These are phyloP conservation scores for Myotis myotis DNA, from an alignment of 2,797 vertebrate species.

Conservation along the genomic window DNA sequence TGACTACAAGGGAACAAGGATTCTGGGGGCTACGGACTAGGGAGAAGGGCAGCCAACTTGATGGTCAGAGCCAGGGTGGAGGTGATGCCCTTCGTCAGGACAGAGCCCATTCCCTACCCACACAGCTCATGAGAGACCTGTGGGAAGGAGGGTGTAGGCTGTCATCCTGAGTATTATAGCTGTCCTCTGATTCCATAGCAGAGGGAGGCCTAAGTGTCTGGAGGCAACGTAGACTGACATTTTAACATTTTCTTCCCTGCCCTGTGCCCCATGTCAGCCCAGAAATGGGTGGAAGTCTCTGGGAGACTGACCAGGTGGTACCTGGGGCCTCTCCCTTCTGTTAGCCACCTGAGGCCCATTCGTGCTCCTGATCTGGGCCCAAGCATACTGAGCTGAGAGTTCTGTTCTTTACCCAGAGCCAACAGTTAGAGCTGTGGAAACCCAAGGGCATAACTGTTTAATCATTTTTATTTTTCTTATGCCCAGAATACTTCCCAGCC, in stretches of 20 bases:
- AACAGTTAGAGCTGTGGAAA: constrained; percentile 9
- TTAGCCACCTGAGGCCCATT: background rate
- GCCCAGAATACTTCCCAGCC: background rate
- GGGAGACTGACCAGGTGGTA: background rate
- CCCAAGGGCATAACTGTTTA: background rate
- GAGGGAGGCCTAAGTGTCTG: background rate
- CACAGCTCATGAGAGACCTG: background rate
- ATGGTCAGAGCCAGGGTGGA: background rate
- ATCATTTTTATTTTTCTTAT: constrained; percentile 17
- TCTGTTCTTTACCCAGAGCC: constrained; percentile 27
- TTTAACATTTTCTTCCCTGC: background rate
- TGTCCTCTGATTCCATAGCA: background rate
- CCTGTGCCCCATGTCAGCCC: background rate
- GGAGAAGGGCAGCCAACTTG: background rate
- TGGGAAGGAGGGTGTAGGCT: background rate
- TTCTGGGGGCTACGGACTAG: background rate
- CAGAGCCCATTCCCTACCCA: background rate
- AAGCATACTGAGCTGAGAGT: background rate
- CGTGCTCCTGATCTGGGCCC: background rate
- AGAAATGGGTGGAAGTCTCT: constrained; percentile 23
- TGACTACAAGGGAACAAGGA: background rate
- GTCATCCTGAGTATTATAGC: background rate
- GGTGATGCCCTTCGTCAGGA: background rate
- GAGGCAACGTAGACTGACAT: background rate
- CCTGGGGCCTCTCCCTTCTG: background rate